Evolutionary conservation across 2,113 vertebrate genomes (phyloP), one percentile per base, ranked within the genome.

Genomic region (Corvus moneduloides): DNA sequence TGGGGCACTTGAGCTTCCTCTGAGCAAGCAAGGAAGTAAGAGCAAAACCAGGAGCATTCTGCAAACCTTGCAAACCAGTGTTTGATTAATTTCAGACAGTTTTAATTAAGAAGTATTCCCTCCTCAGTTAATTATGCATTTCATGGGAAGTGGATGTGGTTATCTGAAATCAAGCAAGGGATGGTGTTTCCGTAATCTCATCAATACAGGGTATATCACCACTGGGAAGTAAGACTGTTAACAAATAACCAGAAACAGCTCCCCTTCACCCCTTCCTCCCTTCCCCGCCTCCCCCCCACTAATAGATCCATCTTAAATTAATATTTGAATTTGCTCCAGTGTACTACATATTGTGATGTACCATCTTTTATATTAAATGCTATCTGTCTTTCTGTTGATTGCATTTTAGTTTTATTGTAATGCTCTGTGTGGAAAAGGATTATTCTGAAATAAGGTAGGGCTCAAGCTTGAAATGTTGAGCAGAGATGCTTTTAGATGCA

Each of bases 81-180:
- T 28, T 83, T 86, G 75, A 93, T 93, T 95, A 84, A 88, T 84
- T 93, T 83, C 52, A 92, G n/a, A 12, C 2, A 1, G 8, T 48
- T 96, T 95, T 93, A 95, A 96, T 95, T 72, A 86, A 83, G 41
- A 93, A 80, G 20, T 52, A 71, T 74, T 83, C 46, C 22, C 52
- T 84, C 48, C 28, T 87, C 63, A 62, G 41, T 90, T 93, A 91
- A 86, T 90, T 82, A 68, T 13, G 11, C 78, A n/a, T 63, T 96
- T 93, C 91, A 93, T 75, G 72, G 84, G 56, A 86, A 94, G 51
- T 52, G 22, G 41, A 84, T 87, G 43, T 58, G 30, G 51, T 75
- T 96, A 85, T 83, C 78, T 93, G 85, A 94, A 93, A 87, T 84
- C 56, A 66, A 88, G 12, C 6, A 59, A 67, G 28, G 68, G 61